Evolutionary conservation across 2,888 invertebrate genomes (phyloP), one percentile per base, ranked within the genome.

Genomic region (Napeogenes sylphis): DNA sequence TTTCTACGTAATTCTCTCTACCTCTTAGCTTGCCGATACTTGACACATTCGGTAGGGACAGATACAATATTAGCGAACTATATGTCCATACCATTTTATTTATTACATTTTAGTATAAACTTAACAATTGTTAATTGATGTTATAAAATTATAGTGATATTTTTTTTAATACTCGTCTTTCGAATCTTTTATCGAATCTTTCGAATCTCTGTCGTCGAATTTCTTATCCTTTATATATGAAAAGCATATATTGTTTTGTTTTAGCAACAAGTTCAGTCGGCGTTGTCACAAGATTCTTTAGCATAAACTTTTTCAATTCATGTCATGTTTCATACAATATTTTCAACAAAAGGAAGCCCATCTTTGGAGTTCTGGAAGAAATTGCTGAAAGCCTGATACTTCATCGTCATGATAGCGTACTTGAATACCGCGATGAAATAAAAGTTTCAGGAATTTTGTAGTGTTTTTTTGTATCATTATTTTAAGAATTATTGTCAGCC

Each of bases 241-340:
- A 62, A 58, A 66, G 53, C 45, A 53, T 53, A 42, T 45, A 58
- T 51, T 56, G 30, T 60, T 61, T 53, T 60, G 30, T 59, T 55
- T 47, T 13, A 75, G 79, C 80, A 80, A 79, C 74, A 72, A 72
- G 74, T 71, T 74, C 53, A 53, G 70, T 68, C 72, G 71, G 71
- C 68, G 71, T 74, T 73, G 76, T 80, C 70, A 68, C 68, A 69
- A 77, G 73, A 78, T 80, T 78, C 74, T 75, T 70, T 64, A 70
- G 70, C 73, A 71, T 68, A 74, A 84, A 84, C 79, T 85, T 85
- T 83, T 85, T 79, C 81, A 83, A 84, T 85, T 83, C 82, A 79
- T 77, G 76, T 78, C 79, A 80, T 84, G 81, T 82, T 82, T 82
- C 73, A 76, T 81, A 82, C 80, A 79, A 82, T 83, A 64, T 82